Base-by-base conservation (phyloP, 2,797 vertebrate genomes). In the Centroberyx gerrardi region DNA sequence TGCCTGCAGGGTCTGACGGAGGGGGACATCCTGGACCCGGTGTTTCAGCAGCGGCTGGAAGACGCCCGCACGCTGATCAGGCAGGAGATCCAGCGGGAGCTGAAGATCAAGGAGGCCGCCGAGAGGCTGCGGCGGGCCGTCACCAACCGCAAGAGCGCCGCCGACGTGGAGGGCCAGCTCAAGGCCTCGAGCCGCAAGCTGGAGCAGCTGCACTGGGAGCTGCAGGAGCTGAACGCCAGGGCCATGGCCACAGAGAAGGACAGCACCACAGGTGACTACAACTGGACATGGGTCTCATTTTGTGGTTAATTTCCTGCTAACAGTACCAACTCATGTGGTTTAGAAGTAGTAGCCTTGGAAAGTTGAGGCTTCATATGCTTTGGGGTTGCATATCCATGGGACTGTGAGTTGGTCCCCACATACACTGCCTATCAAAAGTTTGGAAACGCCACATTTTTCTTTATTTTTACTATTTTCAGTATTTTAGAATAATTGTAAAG, bases 31-130 rank as follows among this genome's bases (percentile, higher is more conserved):
- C 94, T 96, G 3, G 96, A 96, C 87, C 95, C 96, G 0, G 69
- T 85, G 68, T 96, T 96, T 62, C 97, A 97, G 81, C 97, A 96
- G 92, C 96, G 93, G 3, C 82, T 97, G 87, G 96, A 98, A 48
- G 94, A 95, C 15, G 96, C 96, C 33, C 96, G 96, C 15, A 94
- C 95, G 0, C 66, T 90, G 10, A 90, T 99, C 48, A 93, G 96
- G 5, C 94, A 96, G 55, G 95, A 98, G 82, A 99, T 99, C 90
- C 98, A 97, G 92, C 94, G 96, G 9, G 97, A 99, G 75, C 87
- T 99, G 80, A 99, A 98, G 88, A 98, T 99, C 81, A 99, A 99
- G 87, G 97, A 99, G 81, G 98, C 97, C 0, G 94, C 96, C 0
- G 98, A 99, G 90, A 95, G 98, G 64, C 76, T 99, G 71, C 94